Evolutionary conservation across 2,113 vertebrate genomes (phyloP), one percentile per base, ranked within the genome.

Genomic region (Carlito syrichta): DNA sequence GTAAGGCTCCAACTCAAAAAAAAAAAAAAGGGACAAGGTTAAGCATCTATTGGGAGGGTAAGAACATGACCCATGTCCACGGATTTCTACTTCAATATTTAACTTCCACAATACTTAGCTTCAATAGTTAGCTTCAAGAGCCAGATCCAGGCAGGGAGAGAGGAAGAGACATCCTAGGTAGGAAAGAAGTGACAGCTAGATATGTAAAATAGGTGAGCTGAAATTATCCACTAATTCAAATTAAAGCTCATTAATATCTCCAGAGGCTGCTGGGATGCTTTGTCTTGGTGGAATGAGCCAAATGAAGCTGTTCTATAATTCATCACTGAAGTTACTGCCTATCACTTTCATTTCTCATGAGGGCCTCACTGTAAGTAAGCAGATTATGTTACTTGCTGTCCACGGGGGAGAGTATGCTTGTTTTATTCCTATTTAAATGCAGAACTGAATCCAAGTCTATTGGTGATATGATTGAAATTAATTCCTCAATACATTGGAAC

Each of bases 191-290:
- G 8, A 40, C 45, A 93, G 50, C 63, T 91, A 87, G 40, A 71
- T 95, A 95, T 77, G 91, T 92, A 96, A 96, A 94, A 88, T 19
- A 94, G 85, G 54, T 76, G 48, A 94, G n/a, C 40, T 20, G 30
- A 97, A 94, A 94, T 89, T 94, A 96, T 77, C 54, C 22, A 50
- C 77, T 91, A 92, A 97, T 89, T 97, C 73, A 91, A 93, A 95
- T 97, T 77, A 96, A 95, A 82, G 45, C 93, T n/a, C 82, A 95
- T 89, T 94, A 85, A 95, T 98, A 97, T 94, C 94, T 95, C 89
- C 27, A 69, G 96, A 89, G 91, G 32, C 66, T 74, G 19, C 45
- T 35, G 48, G 68, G 23, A 71, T 60, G 71, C 73, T 95, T 78
- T 93, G 35, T 86, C 86, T 96, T 60, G 92, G 45, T 58, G 32